Conservation (phyloP, 2,113 vertebrate genomes). For the Cephalopterus ornatus region DNA sequence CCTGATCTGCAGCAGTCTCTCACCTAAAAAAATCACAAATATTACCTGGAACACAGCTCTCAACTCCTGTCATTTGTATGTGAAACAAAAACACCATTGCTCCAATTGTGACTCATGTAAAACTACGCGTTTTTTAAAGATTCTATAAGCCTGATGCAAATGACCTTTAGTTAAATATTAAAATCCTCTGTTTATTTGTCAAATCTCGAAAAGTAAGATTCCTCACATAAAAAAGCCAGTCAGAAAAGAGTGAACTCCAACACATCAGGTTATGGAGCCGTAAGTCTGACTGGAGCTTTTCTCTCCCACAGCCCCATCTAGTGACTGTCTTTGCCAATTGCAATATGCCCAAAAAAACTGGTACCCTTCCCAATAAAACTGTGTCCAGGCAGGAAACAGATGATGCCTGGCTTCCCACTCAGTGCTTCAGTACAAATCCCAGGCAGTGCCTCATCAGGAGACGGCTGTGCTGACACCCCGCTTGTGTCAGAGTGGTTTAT, state of each 20-base stretch:
- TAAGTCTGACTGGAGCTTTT: fast-evolving
- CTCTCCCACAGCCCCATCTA: constrained; percentile 13
- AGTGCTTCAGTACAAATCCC: background rate
- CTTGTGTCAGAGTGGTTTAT: background rate
- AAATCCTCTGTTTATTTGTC: background rate
- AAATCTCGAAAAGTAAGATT: background rate
- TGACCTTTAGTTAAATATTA: background rate
- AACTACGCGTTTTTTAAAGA: fast-evolving
- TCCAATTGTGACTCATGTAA: background rate
- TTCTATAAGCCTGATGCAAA: background rate
- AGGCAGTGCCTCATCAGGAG: background rate
- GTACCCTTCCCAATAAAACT: background rate
- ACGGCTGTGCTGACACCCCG: background rate
- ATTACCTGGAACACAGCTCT: background rate
- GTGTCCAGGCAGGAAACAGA: background rate
- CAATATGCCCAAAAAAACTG: background rate
- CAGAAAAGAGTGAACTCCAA: background rate
- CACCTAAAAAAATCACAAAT: background rate
- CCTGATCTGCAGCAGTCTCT: background rate
- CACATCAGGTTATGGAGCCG: background rate
- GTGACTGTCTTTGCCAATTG: background rate
- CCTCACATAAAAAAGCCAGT: background rate
- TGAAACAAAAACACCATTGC: background rate
- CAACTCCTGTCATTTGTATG: background rate
- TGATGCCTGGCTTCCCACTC: background rate